Conservation (phyloP, 2,888 invertebrate species). For the Eristalis arbustorum region DNA sequence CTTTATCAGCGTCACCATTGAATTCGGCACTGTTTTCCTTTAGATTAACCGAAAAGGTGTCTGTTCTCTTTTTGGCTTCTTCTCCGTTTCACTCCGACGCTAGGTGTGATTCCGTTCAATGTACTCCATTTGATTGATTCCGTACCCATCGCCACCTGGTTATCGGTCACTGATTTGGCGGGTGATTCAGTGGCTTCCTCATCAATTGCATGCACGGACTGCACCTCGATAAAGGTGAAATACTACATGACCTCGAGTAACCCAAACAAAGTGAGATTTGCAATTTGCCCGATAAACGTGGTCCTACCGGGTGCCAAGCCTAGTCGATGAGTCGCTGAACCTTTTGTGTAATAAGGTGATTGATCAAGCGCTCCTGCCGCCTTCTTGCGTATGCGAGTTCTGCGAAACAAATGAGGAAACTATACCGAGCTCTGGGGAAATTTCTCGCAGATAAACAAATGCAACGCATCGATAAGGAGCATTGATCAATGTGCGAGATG, state of each 20-base stretch:
- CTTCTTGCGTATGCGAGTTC: neutral
- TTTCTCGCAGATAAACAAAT: neutral
- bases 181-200: constrained; percentile 22
- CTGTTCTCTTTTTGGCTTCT: too few relatives aligned
- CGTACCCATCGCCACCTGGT: constrained; percentile 14
- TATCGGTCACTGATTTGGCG: constrained; percentile 43
- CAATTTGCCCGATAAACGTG: constrained; percentile 25
- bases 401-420: constrained; percentile 32
- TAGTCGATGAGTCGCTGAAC: constrained; percentile 59
- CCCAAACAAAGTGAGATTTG: constrained; percentile 23
- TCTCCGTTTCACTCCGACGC: neutral
- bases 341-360: constrained; percentile 48
- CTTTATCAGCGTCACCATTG: constrained; percentile 34
- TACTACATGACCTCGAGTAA: constrained; percentile 45
- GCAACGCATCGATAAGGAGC: constrained; percentile 29
- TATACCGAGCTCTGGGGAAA: constrained; percentile 15
- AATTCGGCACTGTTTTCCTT: constrained; percentile 26
- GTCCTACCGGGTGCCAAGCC: constrained; percentile 52
- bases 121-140: constrained; percentile 31
- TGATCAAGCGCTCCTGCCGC: constrained; percentile 15
- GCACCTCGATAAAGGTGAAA: neutral
- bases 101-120: constrained; percentile 13
- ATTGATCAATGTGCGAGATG: constrained; percentile 28
- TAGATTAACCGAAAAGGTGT: constrained; percentile 45
- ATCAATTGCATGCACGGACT: constrained; percentile 15